A percentile compares a stretch with the other conserved stretches of the same genome.
phyloP scores from a whole-genome alignment of 2,113 vertebrate species.

The Callipepla californica region DNA sequence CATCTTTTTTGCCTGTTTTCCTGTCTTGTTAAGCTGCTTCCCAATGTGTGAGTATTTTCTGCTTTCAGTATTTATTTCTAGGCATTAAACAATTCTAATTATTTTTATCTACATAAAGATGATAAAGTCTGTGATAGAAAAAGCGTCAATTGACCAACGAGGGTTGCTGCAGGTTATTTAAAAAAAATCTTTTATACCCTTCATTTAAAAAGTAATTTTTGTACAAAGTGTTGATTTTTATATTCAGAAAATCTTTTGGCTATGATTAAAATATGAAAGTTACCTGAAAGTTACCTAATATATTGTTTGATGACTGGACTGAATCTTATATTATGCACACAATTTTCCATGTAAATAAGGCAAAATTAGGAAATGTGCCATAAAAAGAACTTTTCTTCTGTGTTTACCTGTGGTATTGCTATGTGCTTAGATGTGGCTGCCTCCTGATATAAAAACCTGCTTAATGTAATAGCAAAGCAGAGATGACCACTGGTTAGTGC shows the following conservation, averaged over 20 bases:
- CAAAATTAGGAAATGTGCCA: not conserved
- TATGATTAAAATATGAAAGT: not conserved
- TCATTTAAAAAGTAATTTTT: not conserved
- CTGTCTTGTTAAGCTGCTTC: not conserved
- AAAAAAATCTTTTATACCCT: not conserved
- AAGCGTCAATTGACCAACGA: not conserved
- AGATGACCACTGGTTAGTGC: not conserved
- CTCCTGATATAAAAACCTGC: not conserved
- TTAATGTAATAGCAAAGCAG: not conserved
- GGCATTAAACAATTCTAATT: conserved; percentile 7
- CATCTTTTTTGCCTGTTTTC: not conserved
- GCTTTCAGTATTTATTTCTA: not conserved
- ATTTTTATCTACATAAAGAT: conserved; percentile 17
- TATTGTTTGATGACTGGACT: not conserved
- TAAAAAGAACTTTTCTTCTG: not conserved
- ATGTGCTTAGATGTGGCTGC: not conserved
- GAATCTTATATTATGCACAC: too few species aligned
- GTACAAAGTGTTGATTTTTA: not conserved
- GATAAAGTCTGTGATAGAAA: conserved; percentile 7
- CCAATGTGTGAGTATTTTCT: not conserved
- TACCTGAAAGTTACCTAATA: not conserved
- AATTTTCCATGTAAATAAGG: not conserved
- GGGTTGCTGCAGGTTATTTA: conserved; percentile 20
- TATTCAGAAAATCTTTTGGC: not conserved
- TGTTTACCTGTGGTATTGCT: not conserved